phyloP scores from a whole-genome alignment of 2,888 invertebrate species.

The Eurois occulta region DNA sequence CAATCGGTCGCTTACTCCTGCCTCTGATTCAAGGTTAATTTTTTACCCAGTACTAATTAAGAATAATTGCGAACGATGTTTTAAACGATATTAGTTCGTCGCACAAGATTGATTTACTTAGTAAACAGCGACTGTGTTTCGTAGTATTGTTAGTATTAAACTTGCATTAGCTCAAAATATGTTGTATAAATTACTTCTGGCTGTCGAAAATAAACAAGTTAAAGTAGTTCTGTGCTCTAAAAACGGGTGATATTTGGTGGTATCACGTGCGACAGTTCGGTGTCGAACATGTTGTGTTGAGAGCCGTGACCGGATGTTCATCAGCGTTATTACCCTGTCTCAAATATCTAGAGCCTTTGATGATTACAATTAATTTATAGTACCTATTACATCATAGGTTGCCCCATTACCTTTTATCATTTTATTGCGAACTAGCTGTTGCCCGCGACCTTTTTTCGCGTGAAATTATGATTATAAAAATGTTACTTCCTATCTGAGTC shows the following conservation, averaged over 20 bases:
- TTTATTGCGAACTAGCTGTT: not conserved
- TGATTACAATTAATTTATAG: constrained; percentile 30
- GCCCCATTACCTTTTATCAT: constrained; percentile 10
- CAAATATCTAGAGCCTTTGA: constrained; percentile 37
- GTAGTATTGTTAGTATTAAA: constrained; percentile 23
- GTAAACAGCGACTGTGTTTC: constrained; percentile 42
- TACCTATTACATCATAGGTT: constrained; percentile 30
- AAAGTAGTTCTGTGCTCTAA: constrained; percentile 3
- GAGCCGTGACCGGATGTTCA: constrained; percentile 57
- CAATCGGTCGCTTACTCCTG: constrained; percentile 84
- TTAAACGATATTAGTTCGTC: constrained; percentile 64
- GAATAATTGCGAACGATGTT: constrained; percentile 74
- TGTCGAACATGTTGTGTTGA: constrained; percentile 49
- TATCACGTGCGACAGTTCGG: constrained; percentile 44
- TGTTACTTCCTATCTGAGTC: not conserved
- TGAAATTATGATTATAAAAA: not conserved
- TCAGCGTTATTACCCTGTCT: constrained; percentile 52
- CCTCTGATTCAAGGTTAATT: constrained; percentile 84
- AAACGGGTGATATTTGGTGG: constrained; percentile 41
- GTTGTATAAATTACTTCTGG: not conserved
- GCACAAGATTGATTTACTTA: constrained; percentile 58
- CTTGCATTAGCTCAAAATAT: not conserved
- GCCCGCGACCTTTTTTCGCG: not conserved
- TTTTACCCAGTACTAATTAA: constrained; percentile 79
- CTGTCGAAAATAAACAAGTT: not conserved